A percentile compares a stretch with the other conserved stretches of the same genome.
Evolutionary conservation across 2,888 invertebrate species (phyloP).

Genomic region (Stictocephala bisonia): DNA sequence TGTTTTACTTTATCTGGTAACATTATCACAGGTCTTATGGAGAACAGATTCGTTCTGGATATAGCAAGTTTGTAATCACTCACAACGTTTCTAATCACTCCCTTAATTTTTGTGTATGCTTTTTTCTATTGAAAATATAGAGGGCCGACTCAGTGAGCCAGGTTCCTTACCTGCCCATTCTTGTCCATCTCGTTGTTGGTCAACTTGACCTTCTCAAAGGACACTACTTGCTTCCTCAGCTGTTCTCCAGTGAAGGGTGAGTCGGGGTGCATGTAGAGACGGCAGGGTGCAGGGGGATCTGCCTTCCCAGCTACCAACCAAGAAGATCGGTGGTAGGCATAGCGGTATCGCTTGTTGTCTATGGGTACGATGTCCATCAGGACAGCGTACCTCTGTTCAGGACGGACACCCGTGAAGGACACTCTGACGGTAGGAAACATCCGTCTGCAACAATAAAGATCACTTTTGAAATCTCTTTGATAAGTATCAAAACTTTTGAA

Average conservation of each 20-base stretch:
- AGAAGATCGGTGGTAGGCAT: slow-evolving; percentile 85
- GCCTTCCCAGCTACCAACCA: slow-evolving; percentile 88
- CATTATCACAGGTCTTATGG: no score
- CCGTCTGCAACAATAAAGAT: slow-evolving; percentile 70
- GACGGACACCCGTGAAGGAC: slow-evolving; percentile 76
- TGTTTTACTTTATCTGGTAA: no score
- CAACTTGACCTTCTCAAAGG: slow-evolving; percentile 86
- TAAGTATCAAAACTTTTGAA: no score
- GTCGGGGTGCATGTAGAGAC: slow-evolving; percentile 83
- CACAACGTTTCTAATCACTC: no score
- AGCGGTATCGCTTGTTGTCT: slow-evolving; percentile 79
- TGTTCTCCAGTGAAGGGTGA: slow-evolving; percentile 84
- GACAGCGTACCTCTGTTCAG: slow-evolving; percentile 77
- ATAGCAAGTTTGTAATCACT: no score
- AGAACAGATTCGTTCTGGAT: no score
- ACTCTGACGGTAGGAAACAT: slow-evolving; percentile 86
- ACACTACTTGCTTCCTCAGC: slow-evolving; percentile 80
- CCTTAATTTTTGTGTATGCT: no score
- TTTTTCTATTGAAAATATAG: no score
- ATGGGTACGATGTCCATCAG: slow-evolving; percentile 84
- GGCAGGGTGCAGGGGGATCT: slow-evolving; percentile 77
- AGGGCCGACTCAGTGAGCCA: no score
- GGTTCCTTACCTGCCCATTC: slow-evolving; percentile 79
- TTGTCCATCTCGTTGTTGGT: slow-evolving; percentile 88
- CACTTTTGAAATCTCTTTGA: no score